These are phyloP conservation scores for Perdita meconis DNA, from an alignment of 2,888 invertebrate genomes.

Conservation along the genomic window DNA sequence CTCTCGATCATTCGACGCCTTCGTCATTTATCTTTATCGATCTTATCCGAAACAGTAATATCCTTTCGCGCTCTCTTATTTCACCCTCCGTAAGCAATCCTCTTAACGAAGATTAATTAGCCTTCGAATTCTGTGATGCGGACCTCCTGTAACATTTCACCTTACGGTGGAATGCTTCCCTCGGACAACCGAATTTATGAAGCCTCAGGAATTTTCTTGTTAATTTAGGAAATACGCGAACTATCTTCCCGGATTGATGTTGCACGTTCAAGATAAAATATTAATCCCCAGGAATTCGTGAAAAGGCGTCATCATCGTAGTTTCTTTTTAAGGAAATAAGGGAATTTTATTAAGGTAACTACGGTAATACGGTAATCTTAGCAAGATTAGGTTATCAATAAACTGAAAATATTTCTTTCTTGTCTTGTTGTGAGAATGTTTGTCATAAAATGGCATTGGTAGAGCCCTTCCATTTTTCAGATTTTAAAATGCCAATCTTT, in stretches of 20 bases:
- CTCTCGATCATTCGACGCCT: constrained; percentile 35
- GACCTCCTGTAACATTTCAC: constrained; percentile 24
- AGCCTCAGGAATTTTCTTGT: constrained; percentile 31
- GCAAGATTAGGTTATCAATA: too few species aligned
- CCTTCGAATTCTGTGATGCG: constrained; percentile 49
- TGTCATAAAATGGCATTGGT: too few species aligned
- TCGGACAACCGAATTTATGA: constrained; percentile 27
- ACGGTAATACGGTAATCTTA: too few species aligned
- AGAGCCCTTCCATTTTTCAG: too few species aligned
- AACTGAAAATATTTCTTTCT: too few species aligned
- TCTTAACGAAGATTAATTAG: constrained; percentile 71
- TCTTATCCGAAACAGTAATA: constrained; percentile 62
- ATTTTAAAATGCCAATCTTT: too few species aligned
- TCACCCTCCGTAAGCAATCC: constrained; percentile 57
- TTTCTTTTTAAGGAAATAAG: neutral
- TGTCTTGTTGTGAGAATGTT: too few species aligned
- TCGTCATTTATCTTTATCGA: constrained; percentile 68
- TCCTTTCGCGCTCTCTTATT: constrained; percentile 48
- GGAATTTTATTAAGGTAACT: too few species aligned
- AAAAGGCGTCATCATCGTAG: neutral
- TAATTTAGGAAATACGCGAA: constrained; percentile 19
- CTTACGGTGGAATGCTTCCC: constrained; percentile 27
- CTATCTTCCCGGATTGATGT: constrained; percentile 19
- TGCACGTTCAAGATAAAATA: neutral
- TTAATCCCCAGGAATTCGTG: neutral